Evolutionary conservation across 2,113 vertebrate species (phyloP), one percentile per base, ranked within the genome.

Genomic region (Columba livia): DNA sequence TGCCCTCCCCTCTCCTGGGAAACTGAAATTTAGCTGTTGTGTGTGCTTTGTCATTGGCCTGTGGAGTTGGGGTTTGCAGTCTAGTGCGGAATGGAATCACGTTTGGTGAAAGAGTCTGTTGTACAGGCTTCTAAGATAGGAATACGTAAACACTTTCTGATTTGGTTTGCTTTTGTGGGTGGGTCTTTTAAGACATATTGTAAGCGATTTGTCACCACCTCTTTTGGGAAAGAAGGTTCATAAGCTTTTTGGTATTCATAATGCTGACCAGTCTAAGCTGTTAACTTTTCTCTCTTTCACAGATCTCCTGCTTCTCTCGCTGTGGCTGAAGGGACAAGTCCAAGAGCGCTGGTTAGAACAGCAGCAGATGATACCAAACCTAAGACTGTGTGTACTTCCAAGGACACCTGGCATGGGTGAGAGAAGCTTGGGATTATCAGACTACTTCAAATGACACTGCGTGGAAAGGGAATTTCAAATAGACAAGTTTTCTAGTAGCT

Each of bases 341-440:
- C 98, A 89, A 98, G 98, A 98, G 94, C 96, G 12, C 70, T 97
- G 6, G 92, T 97, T 53, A 98, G 98, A 95, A 58, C 98, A 72
- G 96, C 88, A 82, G 86, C 97, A 11, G 99, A 99, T 42, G 99
- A 99, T 87, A 84, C 95, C 56, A 99, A 99, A 94, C 88, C 97
- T 54, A 99, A 99, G 97, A 96, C 96, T 5, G n/a, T 94, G 38
- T 98, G 98, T 96, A 81, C 98, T 53, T 79, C 98, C 8, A 99
- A 99, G 96, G 99, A 99, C 92, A 98, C 98, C 97, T 99, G 99
- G 99, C 99, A 99, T 32, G 99, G 99, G 99, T 99, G 97, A 98
- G 98, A 78, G 78, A 60, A 88, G 8, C 32, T 48, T 90, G 88
- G 64, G 57, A 44, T 87, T 89, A 61, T 85, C 72, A 60, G 15